Evolutionary conservation across 2,797 vertebrate species (phyloP).

Genomic region (Sparus aurata): DNA sequence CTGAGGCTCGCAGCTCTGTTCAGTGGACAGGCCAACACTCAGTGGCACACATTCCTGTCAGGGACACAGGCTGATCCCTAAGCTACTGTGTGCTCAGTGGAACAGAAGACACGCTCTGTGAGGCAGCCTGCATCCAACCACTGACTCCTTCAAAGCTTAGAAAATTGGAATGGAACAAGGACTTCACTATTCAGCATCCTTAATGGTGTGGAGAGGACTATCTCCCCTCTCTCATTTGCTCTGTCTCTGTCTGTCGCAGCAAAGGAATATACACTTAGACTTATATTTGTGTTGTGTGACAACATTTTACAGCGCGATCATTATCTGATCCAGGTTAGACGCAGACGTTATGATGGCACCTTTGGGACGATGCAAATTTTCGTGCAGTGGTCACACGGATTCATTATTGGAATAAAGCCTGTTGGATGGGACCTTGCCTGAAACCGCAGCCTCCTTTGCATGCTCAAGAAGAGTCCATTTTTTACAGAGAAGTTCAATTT

Average conservation of each 20-base stretch:
- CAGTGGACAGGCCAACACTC: constrained; percentile 78
- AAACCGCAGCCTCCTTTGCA: constrained; percentile 47
- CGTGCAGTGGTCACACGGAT: constrained; percentile 1
- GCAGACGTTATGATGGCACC: background rate
- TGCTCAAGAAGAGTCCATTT: constrained; percentile 51
- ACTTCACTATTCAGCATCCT: constrained; percentile 71
- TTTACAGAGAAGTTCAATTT: constrained; percentile 56
- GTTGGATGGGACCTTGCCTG: constrained; percentile 14
- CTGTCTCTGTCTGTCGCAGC: constrained; percentile 39
- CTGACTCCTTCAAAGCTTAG: constrained; percentile 71
- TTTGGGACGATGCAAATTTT: constrained; percentile 15
- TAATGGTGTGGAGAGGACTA: constrained; percentile 69
- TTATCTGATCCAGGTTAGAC: constrained; percentile 21
- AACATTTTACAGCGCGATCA: constrained; percentile 5
- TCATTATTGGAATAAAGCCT: constrained; percentile 39
- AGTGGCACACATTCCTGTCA: constrained; percentile 78
- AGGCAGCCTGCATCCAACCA: constrained; percentile 71
- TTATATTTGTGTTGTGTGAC: constrained; percentile 1
- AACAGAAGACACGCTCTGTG: constrained; percentile 71
- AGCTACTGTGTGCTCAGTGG: constrained; percentile 75
- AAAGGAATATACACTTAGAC: constrained; percentile 7
- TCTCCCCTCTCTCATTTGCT: constrained; percentile 29
- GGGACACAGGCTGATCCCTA: constrained; percentile 78
- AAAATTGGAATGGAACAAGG: constrained; percentile 71
- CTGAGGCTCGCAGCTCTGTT: constrained; percentile 79